These are phyloP conservation scores for Zingel zingel DNA, from an alignment of 2,113 vertebrate genomes.

Conservation along the genomic window DNA sequence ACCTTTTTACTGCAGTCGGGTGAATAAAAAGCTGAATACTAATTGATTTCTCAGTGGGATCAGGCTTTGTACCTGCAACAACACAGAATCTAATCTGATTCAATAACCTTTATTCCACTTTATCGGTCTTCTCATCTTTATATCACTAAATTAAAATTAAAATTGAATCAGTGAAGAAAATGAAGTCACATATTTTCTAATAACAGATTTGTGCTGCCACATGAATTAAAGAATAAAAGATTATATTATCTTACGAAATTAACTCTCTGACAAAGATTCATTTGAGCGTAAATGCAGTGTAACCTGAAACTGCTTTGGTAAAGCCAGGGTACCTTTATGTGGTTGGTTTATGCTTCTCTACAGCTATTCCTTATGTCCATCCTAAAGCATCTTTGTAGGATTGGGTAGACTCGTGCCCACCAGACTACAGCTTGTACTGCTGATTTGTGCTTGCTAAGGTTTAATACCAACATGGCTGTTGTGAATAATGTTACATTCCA, in stretches of 20 bases:
- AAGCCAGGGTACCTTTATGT: conserved; percentile 37
- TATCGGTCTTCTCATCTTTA: conserved; percentile 27
- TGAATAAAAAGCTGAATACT: conserved; percentile 59
- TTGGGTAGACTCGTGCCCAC: conserved; percentile 1
- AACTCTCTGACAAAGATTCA: conserved; percentile 21
- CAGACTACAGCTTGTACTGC: conserved; percentile 9
- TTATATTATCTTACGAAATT: conserved; percentile 30
- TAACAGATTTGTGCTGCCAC: not conserved
- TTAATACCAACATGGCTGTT: conserved; percentile 25
- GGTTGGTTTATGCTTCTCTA: conserved; percentile 29
- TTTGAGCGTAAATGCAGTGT: conserved; percentile 15
- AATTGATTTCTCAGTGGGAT: conserved; percentile 55
- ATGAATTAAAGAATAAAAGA: conserved; percentile 21
- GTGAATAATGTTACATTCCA: too few species aligned
- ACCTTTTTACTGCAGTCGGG: conserved; percentile 53
- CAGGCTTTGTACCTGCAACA: conserved; percentile 43
- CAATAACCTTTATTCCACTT: conserved; percentile 50
- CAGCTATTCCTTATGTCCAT: not conserved
- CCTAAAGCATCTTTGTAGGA: conserved; percentile 28
- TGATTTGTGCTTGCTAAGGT: conserved; percentile 31
- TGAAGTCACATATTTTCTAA: conserved; percentile 24
- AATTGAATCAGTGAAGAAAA: conserved; percentile 16
- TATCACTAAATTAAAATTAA: conserved; percentile 57
- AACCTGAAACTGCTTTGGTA: conserved; percentile 5
- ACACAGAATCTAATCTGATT: conserved; percentile 28